Percentiles rank a stretch among this genome's conserved stretches.
Evolutionary conservation across 2,888 invertebrate species (phyloP).

Genomic region (Acanthococcus lagerstroemiae): DNA sequence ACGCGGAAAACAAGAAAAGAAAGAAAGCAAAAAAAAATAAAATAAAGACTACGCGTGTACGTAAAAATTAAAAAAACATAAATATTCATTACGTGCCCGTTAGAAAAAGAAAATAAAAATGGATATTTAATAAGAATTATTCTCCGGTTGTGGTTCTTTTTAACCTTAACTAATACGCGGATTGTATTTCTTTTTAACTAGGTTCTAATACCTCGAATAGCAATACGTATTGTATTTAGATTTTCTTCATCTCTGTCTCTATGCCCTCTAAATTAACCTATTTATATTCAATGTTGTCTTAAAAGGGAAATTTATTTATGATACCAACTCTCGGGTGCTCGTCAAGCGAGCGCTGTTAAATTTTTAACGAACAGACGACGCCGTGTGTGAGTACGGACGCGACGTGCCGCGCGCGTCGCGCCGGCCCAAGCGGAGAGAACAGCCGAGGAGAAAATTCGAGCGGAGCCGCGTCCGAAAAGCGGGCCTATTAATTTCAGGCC

Average conservation of each 20-base stretch:
- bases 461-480: no score
- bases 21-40: no score
- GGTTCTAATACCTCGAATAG: conserved; percentile 19
- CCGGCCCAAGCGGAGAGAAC: no score
- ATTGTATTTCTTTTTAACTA: conserved; percentile 2
- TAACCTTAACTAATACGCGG: conserved; percentile 4
- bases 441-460: no score
- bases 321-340: no score
- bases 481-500: no score
- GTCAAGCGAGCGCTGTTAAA: no score
- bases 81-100: background rate
- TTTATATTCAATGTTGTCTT: conserved; percentile 20
- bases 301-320: background rate
- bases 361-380: no score
- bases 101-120: background rate
- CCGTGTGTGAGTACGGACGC: no score
- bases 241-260: background rate
- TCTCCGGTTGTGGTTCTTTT: background rate
- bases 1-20: no score
- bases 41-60: no score
- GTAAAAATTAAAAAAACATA: background rate
- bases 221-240: conserved; percentile 25
- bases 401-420: no score
- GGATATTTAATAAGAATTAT: background rate
- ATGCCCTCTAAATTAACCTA: conserved; percentile 18